Percentiles rank a stretch among this genome's conserved stretches.
phyloP scores from a whole-genome alignment of 2,888 invertebrate species.

The Epirrhoe alternata region DNA sequence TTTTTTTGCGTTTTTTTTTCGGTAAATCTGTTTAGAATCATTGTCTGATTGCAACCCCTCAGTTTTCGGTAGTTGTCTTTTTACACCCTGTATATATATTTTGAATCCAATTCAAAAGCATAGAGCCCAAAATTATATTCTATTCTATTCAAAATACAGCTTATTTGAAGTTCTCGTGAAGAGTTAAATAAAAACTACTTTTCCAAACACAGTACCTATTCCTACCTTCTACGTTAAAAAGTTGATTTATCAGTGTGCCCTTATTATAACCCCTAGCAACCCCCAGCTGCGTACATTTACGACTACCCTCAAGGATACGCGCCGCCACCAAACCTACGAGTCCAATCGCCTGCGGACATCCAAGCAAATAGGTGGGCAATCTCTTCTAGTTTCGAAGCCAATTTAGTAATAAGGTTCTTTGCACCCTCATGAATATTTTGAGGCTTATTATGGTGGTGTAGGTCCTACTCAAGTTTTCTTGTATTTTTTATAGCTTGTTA shows the following conservation, averaged over 20 bases:
- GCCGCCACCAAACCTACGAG: conserved; percentile 74
- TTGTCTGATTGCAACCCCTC: no score
- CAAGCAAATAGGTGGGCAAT: conserved; percentile 61
- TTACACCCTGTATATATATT: no score
- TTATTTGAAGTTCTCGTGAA: no score
- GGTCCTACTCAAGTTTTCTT: neutral
- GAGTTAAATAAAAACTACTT: no score
- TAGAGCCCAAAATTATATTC: no score
- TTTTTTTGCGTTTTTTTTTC: no score
- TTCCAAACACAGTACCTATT: no score
- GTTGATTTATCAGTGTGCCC: conserved; percentile 3
- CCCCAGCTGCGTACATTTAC: conserved; percentile 75
- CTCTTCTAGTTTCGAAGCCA: conserved; percentile 30
- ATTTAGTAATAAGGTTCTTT: neutral
- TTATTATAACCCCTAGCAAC: conserved; percentile 60
- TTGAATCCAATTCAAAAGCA: no score
- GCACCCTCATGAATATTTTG: conserved; percentile 28
- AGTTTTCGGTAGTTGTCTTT: no score
- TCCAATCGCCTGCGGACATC: conserved; percentile 74
- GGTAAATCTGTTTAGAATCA: no score
- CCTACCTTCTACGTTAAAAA: neutral
- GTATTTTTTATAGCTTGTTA: neutral
- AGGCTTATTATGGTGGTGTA: neutral
- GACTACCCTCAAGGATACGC: conserved; percentile 80
- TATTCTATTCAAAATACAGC: no score